Evolutionary conservation across 2,888 invertebrate genomes (phyloP), one percentile per base, ranked within the genome.

Genomic region (Parnassius orleans): DNA sequence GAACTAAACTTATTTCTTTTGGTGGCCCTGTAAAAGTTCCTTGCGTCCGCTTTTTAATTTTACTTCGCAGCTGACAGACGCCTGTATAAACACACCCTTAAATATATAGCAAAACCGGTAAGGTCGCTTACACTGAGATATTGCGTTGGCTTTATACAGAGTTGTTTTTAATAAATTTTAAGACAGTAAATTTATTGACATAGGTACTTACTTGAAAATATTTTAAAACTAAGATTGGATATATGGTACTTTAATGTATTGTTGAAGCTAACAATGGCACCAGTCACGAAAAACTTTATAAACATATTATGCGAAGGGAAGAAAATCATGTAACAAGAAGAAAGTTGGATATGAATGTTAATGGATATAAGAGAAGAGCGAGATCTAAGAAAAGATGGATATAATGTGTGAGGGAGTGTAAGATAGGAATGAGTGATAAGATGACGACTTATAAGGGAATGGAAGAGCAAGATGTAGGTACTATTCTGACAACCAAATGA

Each of bases 21-120:
- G 70, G 53, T 69, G 82, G 73, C 63, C 89, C 89, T 87, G 81
- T 68, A 44, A 58, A 56, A 65, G 72, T 68, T 70, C 70, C 72
- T 73, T 68, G 68, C 77, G 80, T 79, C 77, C 82, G 82, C 79
- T 86, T 88, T 88, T 88, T 87, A 87, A 88, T 86, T 87, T 86
- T 82, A 84, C 82, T 78, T 79, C 76, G 79, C 87, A 86, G 85
- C 88, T 86, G 86, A 86, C 82, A 83, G 78, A 76, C 75, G 84
- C 81, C 83, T 86, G 86, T 83, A 79, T 83, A 85, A 84, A 86
- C 84, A 85, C 74, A 78, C 84, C 83, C 83, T 85, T 82, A 82
- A 67, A 68, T 68, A 64, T 56, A 65, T 68, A 65, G 68, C 66
- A 65, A 66, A 64, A 64, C 59, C 59, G 46, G 56, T 51, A 63